phyloP scores from a whole-genome alignment of 2,797 vertebrate genomes.

The Liasis olivaceus region DNA sequence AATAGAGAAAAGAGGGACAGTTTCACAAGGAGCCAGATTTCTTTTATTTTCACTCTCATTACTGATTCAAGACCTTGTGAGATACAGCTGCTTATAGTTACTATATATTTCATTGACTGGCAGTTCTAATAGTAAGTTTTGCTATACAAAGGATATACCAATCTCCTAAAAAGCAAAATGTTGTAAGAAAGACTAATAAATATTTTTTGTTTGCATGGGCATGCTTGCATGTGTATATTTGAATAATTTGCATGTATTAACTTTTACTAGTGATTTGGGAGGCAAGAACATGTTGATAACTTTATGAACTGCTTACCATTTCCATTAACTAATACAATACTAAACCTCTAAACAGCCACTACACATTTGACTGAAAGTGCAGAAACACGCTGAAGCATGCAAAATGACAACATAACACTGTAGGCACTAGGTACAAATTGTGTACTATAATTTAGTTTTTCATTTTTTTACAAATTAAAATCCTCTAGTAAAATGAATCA shows the following conservation, averaged over 20 bases:
- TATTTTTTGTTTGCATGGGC: background rate
- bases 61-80: background rate
- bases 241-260: background rate
- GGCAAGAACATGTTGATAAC: background rate
- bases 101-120: background rate
- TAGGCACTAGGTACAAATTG: background rate
- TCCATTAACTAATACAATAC: background rate
- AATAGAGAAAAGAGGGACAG: constrained; percentile 15
- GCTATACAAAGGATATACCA: background rate
- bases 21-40: constrained; percentile 39
- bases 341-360: background rate
- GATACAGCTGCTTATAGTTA: background rate
- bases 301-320: background rate
- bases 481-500: background rate
- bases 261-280: background rate
- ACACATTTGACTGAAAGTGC: background rate
- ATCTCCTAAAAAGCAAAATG: background rate
- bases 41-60: constrained; percentile 18
- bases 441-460: background rate
- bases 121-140: background rate
- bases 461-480: constrained; percentile 8
- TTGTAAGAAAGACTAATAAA: background rate
- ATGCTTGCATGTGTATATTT: background rate
- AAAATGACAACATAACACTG: background rate
- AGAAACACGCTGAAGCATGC: background rate